A percentile compares a stretch with the other conserved stretches of the same genome.
Evolutionary conservation across 2,797 vertebrate species (phyloP).

Genomic region (Dallia pectoralis): DNA sequence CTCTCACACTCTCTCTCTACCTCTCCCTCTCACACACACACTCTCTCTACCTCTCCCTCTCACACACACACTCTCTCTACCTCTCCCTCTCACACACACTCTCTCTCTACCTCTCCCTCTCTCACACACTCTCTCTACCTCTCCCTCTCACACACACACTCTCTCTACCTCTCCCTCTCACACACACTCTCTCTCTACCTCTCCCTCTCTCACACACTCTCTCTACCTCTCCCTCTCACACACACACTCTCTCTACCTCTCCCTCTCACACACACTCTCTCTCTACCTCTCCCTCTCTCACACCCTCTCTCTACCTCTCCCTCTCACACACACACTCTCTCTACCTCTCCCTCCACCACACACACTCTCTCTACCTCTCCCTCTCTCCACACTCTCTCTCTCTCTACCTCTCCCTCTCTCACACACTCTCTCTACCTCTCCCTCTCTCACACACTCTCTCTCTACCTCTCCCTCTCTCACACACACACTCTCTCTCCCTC

Average conservation of each 20-base stretch:
- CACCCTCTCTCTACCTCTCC: conserved; percentile 35
- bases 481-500: conserved; percentile 30
- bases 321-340: conserved; percentile 25
- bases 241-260: too few relatives aligned
- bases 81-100: conserved; percentile 23
- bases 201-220: conserved; percentile 25
- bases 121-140: conserved; percentile 30
- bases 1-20: conserved; percentile 42
- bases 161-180: conserved; percentile 39
- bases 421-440: conserved; percentile 44
- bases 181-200: conserved; percentile 31
- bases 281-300: too few relatives aligned
- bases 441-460: conserved; percentile 30
- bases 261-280: conserved; percentile 25
- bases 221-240: conserved; percentile 34
- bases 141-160: conserved; percentile 41
- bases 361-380: conserved; percentile 34
- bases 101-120: conserved; percentile 30
- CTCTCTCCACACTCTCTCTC: conserved; percentile 25
- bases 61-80: conserved; percentile 52
- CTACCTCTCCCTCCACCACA: too few relatives aligned
- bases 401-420: conserved; percentile 36
- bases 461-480: conserved; percentile 31
- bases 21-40: conserved; percentile 27
- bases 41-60: conserved; percentile 34